Evolutionary conservation across 2,797 vertebrate genomes (phyloP), one percentile per base, ranked within the genome.

Genomic region (Lacerta agilis): DNA sequence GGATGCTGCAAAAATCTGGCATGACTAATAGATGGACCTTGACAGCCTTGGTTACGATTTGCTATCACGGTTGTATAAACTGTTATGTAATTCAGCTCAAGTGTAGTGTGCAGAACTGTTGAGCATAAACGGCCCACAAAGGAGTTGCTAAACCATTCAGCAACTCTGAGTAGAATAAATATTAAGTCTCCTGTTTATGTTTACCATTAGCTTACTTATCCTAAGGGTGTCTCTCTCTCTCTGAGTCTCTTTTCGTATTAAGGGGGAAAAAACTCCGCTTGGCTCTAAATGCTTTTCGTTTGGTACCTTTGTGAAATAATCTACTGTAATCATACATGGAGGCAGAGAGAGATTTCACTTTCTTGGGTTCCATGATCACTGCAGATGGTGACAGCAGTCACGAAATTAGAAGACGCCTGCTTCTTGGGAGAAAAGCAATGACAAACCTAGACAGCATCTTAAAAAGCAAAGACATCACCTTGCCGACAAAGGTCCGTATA

Each of bases 141-240:
- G 93, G 95, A 96, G 95, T 93, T 95, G 93, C 92, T 92, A 92
- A 92, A 92, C 89, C 87, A 92, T 95, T 94, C 95, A 88, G 75
- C 92, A 95, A 87, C 89, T 86, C 13, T 86, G 89, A 79, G 79
- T 38, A 95, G 92, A 95, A 93, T 90, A 96, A 95, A 95, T 95
- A 96, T 94, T 91, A 95, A 93, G 92, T 94, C 92, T 89, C 85
- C 67, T 88, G 90, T 94, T 96, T 93, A 91, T 95, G 94, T 92
- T 96, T 96, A 93, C 90, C 85, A 87, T 93, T 94, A 96, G 67
- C 89, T 94, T 94, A 91, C 91, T 95, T 96, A 93, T 96, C 95
- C 96, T 94, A 90, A 96, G 95, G 95, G 91, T 93, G 77, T 83
- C 81, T 94, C 94, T 91, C 81, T 94, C 94, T 91, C 90, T 91